A percentile compares a stretch with the other conserved stretches of the same genome.
Evolutionary conservation across 1,140 invertebrate genomes (phyloP).

Genomic region (Sogatella furcifera): DNA sequence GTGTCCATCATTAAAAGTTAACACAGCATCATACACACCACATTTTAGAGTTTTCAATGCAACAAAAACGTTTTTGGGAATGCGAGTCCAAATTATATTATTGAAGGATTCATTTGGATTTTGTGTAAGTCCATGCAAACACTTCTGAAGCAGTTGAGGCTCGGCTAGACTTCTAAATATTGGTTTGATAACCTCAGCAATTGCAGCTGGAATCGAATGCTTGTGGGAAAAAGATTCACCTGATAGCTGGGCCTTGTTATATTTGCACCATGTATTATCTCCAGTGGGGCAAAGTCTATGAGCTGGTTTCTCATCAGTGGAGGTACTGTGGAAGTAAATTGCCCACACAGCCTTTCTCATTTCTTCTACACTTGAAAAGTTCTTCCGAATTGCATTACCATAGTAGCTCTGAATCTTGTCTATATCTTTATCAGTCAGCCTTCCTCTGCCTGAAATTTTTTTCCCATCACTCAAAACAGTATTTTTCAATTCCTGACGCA

Average conservation of each 20-base stretch:
- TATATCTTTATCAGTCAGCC: background rate
- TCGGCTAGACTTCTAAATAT: slow-evolving; percentile 17
- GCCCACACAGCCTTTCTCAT: slow-evolving; percentile 14
- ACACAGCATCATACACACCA: slow-evolving; percentile 13
- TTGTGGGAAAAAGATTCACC: slow-evolving; percentile 5
- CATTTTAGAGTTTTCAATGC: slow-evolving; percentile 17
- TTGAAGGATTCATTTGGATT: slow-evolving; percentile 22
- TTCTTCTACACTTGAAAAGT: slow-evolving; percentile 9
- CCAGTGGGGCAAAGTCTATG: slow-evolving; percentile 16
- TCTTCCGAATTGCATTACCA: slow-evolving; percentile 8
- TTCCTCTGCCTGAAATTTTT: background rate
- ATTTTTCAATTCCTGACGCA: background rate
- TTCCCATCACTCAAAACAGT: background rate
- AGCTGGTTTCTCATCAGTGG: slow-evolving; percentile 16
- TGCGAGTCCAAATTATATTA: slow-evolving; percentile 20
- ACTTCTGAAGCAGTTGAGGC: slow-evolving; percentile 10
- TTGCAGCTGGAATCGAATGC: background rate
- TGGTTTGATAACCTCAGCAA: slow-evolving; percentile 16
- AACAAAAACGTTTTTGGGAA: slow-evolving; percentile 21
- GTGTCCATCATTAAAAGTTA: slow-evolving; percentile 7
- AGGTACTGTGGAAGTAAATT: slow-evolving; percentile 16
- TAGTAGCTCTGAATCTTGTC: slow-evolving; percentile 13
- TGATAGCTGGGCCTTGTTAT: background rate
- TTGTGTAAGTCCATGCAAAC: slow-evolving; percentile 18
- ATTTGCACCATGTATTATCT: slow-evolving; percentile 16